These are phyloP conservation scores for Siderastrea siderea DNA, from an alignment of 92 coral and sea anemone species.

Conservation along the genomic window DNA sequence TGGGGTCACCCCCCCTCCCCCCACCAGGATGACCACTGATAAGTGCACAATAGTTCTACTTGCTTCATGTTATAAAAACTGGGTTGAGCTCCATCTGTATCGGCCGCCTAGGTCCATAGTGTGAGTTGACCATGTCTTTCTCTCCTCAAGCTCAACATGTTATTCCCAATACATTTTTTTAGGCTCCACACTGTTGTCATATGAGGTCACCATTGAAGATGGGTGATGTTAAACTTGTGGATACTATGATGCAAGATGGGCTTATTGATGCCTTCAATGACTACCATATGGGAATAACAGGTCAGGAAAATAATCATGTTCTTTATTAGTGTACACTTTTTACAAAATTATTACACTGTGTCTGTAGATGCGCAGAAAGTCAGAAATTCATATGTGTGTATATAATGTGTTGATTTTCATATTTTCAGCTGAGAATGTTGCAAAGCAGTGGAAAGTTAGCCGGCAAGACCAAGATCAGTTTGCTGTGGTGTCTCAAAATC, in stretches of 20 bases:
- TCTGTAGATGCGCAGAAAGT: not conserved
- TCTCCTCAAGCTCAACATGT: no score
- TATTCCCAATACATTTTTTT: not conserved
- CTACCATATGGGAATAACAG: conserved; percentile 99
- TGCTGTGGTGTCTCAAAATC: conserved; percentile 85
- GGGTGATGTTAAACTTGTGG: conserved; percentile 92
- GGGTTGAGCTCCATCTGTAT: no score
- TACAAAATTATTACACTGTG: not conserved
- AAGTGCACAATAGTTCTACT: no score
- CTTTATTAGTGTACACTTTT: not conserved
- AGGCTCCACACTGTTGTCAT: conserved; percentile 98
- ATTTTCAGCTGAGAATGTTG: conserved; percentile 80
- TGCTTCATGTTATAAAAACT: no score
- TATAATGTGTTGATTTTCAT: not conserved
- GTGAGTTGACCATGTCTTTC: no score
- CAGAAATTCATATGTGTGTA: not conserved
- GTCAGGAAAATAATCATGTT: conserved; percentile 23
- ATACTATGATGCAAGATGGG: conserved; percentile 95
- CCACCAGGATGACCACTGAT: no score
- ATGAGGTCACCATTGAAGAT: conserved; percentile 92
- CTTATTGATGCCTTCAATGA: conserved; percentile 90
- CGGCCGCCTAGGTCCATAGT: no score
- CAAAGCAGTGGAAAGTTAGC: conserved; percentile 92
- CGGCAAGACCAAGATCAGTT: conserved; percentile 91
- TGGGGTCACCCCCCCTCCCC: no score